These are phyloP conservation scores for Stichodactyla mertensii DNA, from an alignment of 64 coral and sea anemone genomes.

Conservation along the genomic window DNA sequence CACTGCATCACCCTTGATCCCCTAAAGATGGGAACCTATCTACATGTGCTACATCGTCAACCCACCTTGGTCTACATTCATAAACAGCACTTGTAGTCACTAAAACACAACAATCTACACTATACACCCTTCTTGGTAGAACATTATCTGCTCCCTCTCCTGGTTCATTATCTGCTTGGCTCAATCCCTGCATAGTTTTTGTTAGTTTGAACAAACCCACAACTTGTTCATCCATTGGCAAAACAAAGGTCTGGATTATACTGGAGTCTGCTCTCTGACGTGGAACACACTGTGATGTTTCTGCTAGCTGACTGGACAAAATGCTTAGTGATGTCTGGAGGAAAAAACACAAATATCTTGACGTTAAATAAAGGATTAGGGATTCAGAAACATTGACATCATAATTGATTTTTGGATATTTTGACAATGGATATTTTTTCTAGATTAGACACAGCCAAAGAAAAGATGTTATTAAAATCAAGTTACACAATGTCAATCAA, in stretches of 20 bases:
- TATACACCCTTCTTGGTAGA: conserved; percentile 20
- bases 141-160: background rate
- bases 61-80: conserved; percentile 70
- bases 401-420: too few relatives aligned
- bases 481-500: background rate
- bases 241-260: conserved; percentile 69
- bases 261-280: conserved; percentile 59
- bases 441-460: background rate
- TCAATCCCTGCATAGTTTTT: conserved; percentile 41
- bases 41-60: background rate
- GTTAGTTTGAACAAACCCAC: conserved; percentile 65
- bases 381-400: too few relatives aligned
- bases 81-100: conserved; percentile 77
- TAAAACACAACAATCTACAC: conserved; percentile 71
- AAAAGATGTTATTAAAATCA: background rate
- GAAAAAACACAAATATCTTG: background rate
- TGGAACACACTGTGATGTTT: conserved; percentile 60
- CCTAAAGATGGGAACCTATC: background rate
- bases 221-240: conserved; percentile 64
- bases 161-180: background rate
- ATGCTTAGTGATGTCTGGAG: conserved; percentile 60
- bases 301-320: conserved; percentile 86
- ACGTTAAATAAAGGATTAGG: background rate
- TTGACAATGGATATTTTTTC: background rate
- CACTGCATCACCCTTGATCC: too few relatives aligned